Evolutionary conservation across 1,140 invertebrate genomes (phyloP), one percentile per base, ranked within the genome.

Genomic region (Muscidifurax raptorellus): DNA sequence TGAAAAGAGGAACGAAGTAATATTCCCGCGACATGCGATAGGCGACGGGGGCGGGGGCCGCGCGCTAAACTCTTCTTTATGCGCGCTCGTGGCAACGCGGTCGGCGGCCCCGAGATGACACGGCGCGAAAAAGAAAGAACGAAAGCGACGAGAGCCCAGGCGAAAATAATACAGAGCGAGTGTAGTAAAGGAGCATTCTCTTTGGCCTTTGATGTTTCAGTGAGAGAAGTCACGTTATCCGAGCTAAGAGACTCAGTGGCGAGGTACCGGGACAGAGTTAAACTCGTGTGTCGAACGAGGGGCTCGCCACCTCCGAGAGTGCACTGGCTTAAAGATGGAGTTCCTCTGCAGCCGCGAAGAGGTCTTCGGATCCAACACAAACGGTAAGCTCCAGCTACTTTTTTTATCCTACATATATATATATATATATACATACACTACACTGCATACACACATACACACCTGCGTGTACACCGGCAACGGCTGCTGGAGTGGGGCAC

Each of bases 271-370:
- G 92, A 94, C 87, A 92, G 94, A 89, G 94, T 96, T 90, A 94
- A 94, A 90, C 94, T 96, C 85, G 93, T 95, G 88, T 97, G 96
- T 93, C 94, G 94, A 87, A 95, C 95, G 84, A 94, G 94, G 88
- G 96, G 95, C 4, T 94, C 95, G 66, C 96, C 96, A 76, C 95
- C 95, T 86, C 96, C 96, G 32, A 94, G 94, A 89, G 95, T 96
- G 86, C 94, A 94, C 86, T 97, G 96, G 96, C 96, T 95, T 92
- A 96, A 96, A 90, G 95, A 96, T 92, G 95, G 95, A 88, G 93
- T 94, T 89, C 95, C 95, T 83, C 92, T 95, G 88, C 91, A 93
- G 82, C 93, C 91, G 69, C 90, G 91, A 83, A 91, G 90, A 88
- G 91, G 94, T 86, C 93, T 94, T 86, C 93, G 92, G 89, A 92